Conservation (phyloP, 2,888 invertebrate genomes). For the Eutolmus rufibarbis region DNA sequence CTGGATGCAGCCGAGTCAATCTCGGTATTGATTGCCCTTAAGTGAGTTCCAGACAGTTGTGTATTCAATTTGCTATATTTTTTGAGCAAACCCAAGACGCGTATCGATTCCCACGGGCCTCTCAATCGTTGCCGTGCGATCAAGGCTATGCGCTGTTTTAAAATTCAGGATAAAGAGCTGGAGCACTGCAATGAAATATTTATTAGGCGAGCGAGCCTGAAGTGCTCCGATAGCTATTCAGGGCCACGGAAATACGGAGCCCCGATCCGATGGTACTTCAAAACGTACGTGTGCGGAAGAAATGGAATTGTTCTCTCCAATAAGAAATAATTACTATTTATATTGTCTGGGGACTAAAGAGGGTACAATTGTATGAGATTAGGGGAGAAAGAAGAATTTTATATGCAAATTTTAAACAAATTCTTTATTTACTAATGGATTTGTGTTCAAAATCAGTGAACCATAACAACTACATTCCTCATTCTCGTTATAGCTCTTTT, state of each 20-base stretch:
- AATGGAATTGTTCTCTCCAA: neutral
- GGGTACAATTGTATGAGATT: neutral
- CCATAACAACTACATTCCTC: no score
- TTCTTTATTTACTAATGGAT: neutral
- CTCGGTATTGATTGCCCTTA: conserved; percentile 23
- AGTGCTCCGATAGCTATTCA: neutral
- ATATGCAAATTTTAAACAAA: neutral
- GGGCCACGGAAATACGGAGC: neutral
- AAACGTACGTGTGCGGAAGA: neutral
- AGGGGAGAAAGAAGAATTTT: neutral
- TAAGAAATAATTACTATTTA: neutral
- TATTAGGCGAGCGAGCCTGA: neutral
- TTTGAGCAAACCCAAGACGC: neutral
- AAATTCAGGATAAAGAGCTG: neutral
- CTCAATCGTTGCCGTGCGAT: neutral
- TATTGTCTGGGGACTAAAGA: neutral
- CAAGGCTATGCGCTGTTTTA: neutral
- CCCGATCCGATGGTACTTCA: neutral
- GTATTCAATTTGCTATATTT: neutral
- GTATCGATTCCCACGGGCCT: neutral
- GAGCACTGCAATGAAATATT: neutral
- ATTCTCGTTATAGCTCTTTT: no score
- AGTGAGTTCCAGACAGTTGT: conserved; percentile 17
- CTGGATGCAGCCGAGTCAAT: conserved; percentile 21
- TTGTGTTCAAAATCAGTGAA: no score